These are phyloP conservation scores for Metridium senile DNA, from an alignment of 92 coral and sea anemone species.

Conservation along the genomic window DNA sequence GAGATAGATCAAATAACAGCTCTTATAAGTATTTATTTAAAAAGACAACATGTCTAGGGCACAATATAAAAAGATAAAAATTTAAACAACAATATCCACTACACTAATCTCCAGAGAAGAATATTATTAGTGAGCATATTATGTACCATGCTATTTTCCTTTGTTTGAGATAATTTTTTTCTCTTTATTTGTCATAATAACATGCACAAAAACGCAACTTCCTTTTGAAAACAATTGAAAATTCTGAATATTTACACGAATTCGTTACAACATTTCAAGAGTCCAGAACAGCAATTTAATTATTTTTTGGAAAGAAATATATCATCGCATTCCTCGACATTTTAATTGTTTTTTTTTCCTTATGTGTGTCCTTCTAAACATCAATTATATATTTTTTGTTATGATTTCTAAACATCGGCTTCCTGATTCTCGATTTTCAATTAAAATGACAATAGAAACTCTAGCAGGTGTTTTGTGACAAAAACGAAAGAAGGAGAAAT, in stretches of 20 bases:
- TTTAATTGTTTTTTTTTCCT: neutral
- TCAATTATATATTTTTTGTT: neutral
- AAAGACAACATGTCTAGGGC: neutral
- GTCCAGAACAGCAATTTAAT: neutral
- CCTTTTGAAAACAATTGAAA: no score
- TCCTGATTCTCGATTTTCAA: neutral
- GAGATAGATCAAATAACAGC: neutral
- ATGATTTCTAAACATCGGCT: neutral
- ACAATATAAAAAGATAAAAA: neutral
- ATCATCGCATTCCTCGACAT: neutral
- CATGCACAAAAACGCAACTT: no score
- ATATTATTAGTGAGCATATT: no score
- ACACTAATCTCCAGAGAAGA: no score
- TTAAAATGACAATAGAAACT: neutral
- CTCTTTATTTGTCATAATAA: no score
- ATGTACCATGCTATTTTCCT: no score
- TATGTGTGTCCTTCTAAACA: neutral
- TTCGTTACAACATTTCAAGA: neutral
- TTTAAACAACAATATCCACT: neutral
- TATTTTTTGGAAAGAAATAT: neutral
- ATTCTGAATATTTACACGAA: neutral
- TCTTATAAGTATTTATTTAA: no score
- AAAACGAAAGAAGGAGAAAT: neutral
- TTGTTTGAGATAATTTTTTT: no score
- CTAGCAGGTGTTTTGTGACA: conserved; percentile 1